These are phyloP conservation scores for Onychomys leucogaster DNA, from an alignment of 2,797 vertebrate species.

Conservation along the genomic window DNA sequence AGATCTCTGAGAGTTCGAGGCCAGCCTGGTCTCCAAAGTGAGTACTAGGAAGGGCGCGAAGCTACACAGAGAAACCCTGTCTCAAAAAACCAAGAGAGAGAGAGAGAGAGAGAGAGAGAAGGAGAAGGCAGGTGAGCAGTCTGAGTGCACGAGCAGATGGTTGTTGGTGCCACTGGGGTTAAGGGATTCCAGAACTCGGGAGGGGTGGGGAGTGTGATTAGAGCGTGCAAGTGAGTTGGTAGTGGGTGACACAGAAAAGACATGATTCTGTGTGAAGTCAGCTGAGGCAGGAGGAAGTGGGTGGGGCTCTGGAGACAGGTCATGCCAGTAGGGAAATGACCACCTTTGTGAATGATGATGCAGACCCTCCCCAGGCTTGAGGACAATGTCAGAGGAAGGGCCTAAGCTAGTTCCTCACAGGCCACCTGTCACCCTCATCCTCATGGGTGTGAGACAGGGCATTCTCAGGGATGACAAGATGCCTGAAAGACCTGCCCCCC, in stretches of 20 bases:
- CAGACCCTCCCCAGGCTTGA: neutral
- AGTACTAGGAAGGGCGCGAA: too few species aligned
- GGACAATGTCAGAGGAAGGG: neutral
- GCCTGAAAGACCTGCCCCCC: neutral
- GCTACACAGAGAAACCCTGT: too few species aligned
- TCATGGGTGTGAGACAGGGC: neutral
- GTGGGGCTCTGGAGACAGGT: neutral
- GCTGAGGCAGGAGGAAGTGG: neutral
- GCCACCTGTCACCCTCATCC: neutral
- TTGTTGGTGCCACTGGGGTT: neutral
- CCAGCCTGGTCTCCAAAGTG: too few species aligned
- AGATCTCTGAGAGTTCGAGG: too few species aligned
- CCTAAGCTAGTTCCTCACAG: neutral
- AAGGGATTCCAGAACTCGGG: neutral
- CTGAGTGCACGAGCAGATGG: neutral
- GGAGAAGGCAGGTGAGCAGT: neutral
- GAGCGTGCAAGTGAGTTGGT: neutral
- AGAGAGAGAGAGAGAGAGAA: too few species aligned
- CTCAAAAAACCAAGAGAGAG: too few species aligned
- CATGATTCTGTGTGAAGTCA: neutral
- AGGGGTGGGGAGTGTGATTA: neutral
- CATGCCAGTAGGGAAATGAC: neutral
- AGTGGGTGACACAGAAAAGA: neutral
- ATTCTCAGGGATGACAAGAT: too few species aligned
- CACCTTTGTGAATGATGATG: accelerated